phyloP scores from a whole-genome alignment of 2,113 vertebrate species.

The Petrocephalus zakoni region DNA sequence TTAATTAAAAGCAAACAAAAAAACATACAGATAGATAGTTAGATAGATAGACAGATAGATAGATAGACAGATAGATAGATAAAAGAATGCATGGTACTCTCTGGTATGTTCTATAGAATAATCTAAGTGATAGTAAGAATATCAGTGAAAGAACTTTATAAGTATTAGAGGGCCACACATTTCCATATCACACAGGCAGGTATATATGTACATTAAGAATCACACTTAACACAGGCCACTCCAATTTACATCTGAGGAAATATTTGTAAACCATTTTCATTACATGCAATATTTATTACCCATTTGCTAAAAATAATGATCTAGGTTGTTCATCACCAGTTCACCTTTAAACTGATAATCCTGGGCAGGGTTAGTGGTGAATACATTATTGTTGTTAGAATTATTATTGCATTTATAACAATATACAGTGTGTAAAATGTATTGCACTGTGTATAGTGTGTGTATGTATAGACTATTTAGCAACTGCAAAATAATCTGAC shows the following conservation, averaged over 20 bases:
- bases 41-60: too few relatives aligned
- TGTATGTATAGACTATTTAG: slow-evolving; percentile 25
- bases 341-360: slow-evolving; percentile 21
- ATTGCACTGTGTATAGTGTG: neutral
- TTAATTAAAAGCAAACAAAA: neutral
- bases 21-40: too few relatives aligned
- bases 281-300: slow-evolving; percentile 4
- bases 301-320: neutral
- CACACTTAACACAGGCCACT: neutral
- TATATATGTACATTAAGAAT: neutral
- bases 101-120: neutral
- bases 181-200: neutral
- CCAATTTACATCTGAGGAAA: neutral
- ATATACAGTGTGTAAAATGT: neutral
- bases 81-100: neutral
- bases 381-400: neutral
- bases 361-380: slow-evolving; percentile 20
- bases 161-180: neutral
- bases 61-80: neutral
- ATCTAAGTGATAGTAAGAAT: neutral
- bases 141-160: neutral
- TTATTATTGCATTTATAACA: neutral
- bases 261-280: neutral
- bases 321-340: neutral
- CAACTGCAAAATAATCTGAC: slow-evolving; percentile 26